phyloP scores from a whole-genome alignment of 2,113 vertebrate species.

The Amphilophus citrinellus region DNA sequence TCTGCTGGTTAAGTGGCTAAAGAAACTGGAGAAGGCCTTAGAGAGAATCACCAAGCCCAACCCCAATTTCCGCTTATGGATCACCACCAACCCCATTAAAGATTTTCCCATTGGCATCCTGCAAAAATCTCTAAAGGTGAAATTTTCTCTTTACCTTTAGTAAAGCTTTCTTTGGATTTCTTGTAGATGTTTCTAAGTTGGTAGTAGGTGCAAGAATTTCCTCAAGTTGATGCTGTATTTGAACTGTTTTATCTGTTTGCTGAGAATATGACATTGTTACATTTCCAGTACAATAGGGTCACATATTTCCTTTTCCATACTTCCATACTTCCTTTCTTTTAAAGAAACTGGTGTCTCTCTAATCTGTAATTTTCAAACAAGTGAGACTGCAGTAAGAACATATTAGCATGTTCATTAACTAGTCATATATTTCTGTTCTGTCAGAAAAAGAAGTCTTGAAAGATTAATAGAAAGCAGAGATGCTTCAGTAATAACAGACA shows the following conservation, averaged over 20 bases:
- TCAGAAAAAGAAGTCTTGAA: neutral
- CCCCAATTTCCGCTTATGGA: constrained; percentile 93
- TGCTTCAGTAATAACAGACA: neutral
- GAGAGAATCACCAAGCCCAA: constrained; percentile 89
- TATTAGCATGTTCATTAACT: neutral
- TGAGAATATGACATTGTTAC: neutral
- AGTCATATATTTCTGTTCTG: neutral
- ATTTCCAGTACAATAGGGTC: neutral
- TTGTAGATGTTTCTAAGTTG: neutral
- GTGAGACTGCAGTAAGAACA: neutral
- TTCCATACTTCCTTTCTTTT: neutral
- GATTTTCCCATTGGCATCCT: constrained; percentile 95
- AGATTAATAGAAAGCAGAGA: neutral
- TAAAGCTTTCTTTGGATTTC: neutral
- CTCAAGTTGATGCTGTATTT: neutral
- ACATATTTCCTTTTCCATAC: neutral
- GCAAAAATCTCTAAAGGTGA: constrained; percentile 94
- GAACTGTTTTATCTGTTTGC: neutral
- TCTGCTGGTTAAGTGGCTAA: constrained; percentile 92
- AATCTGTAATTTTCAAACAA: neutral
- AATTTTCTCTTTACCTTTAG: neutral
- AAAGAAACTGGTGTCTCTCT: neutral
- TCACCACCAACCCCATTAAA: constrained; percentile 92
- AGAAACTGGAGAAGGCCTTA: constrained; percentile 91
- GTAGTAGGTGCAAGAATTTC: neutral